Conservation (phyloP, 2,888 invertebrate species). For the Chaetogeoica ovagalla region DNA sequence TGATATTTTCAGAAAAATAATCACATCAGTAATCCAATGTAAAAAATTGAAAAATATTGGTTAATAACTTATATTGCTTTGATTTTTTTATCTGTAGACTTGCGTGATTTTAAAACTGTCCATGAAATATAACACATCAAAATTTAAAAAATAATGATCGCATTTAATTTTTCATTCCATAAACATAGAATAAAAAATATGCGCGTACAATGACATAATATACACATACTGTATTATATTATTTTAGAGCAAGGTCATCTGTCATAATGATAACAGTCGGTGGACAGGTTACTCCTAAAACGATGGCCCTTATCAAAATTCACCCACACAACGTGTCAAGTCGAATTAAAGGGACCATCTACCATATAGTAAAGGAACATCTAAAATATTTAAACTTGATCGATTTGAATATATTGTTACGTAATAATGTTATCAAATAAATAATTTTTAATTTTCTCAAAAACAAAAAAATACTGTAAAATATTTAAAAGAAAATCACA, state of each 20-base stretch:
- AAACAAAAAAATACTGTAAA: neutral
- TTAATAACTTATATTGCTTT: too few species aligned
- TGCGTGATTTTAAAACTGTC: too few species aligned
- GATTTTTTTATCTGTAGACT: too few species aligned
- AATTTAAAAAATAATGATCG: too few species aligned
- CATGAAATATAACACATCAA: too few species aligned
- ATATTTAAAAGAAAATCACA: neutral
- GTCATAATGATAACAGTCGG: neutral
- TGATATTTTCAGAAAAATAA: too few species aligned
- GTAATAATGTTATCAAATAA: neutral
- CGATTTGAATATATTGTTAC: neutral
- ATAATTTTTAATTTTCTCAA: neutral
- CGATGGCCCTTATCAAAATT: slow-evolving; percentile 27
- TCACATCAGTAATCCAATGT: too few species aligned
- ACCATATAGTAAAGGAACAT: neutral
- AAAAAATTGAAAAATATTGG: too few species aligned
- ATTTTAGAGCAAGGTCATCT: slow-evolving; percentile 21
- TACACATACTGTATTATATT: neutral
- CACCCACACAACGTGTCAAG: slow-evolving; percentile 26
- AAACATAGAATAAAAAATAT: too few species aligned
- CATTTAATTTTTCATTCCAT: too few species aligned
- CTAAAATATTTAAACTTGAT: neutral
- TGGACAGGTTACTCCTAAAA: neutral
- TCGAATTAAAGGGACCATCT: neutral
- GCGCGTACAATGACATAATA: too few species aligned